Conservation (phyloP, 2,797 vertebrate genomes). For the Naso thynnoides region DNA sequence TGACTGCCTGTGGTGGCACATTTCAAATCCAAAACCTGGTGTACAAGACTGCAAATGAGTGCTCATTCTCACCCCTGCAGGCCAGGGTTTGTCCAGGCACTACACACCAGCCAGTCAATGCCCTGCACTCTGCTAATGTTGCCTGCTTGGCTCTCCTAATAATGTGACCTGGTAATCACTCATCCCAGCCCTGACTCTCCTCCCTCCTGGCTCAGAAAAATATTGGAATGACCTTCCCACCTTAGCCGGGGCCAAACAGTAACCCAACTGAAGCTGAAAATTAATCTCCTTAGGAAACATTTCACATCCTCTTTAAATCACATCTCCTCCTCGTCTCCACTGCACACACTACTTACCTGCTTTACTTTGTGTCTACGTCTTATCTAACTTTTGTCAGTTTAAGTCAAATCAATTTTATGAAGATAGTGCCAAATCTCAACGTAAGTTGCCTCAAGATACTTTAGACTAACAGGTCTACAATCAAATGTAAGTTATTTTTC, state of each 20-base stretch:
- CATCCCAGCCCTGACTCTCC: constrained; percentile 53
- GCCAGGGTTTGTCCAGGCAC: constrained; percentile 23
- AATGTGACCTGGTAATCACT: constrained; percentile 67
- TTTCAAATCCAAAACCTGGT: constrained; percentile 54
- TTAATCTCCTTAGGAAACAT: constrained; percentile 64
- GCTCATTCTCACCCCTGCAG: constrained; percentile 39
- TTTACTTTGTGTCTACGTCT: constrained; percentile 16
- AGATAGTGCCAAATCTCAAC: too few species aligned
- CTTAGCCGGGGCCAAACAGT: constrained; percentile 50
- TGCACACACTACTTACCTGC: neutral
- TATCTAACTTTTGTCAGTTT: neutral
- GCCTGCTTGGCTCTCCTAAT: constrained; percentile 56
- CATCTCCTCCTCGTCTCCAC: constrained; percentile 12
- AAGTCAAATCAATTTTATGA: too few species aligned
- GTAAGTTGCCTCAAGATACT: too few species aligned
- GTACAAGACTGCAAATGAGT: constrained; percentile 58
- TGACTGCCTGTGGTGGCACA: constrained; percentile 52
- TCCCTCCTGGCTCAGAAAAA: constrained; percentile 62
- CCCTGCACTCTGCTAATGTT: constrained; percentile 52
- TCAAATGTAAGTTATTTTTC: neutral
- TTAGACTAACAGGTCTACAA: neutral
- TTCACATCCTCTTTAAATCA: constrained; percentile 60
- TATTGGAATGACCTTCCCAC: constrained; percentile 67
- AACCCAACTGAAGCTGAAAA: constrained; percentile 56
- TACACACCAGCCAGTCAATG: constrained; percentile 44